These are phyloP conservation scores for Origma solitaria DNA, from an alignment of 2,113 vertebrate genomes.

Conservation along the genomic window DNA sequence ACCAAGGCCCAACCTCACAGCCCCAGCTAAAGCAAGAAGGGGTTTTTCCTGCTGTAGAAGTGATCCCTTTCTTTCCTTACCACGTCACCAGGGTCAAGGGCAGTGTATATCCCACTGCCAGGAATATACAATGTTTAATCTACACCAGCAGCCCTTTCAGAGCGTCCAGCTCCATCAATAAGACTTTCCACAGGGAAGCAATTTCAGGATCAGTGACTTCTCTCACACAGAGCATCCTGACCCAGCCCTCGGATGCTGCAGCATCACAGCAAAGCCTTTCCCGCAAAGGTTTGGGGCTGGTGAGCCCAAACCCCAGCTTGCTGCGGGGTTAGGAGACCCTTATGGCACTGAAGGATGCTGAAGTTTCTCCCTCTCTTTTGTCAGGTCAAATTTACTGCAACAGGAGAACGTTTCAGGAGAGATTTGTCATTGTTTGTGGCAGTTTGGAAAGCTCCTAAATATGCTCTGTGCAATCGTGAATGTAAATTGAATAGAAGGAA, in stretches of 20 bases:
- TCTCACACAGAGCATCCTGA: neutral
- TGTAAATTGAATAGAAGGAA: conserved; percentile 71
- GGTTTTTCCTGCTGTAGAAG: neutral
- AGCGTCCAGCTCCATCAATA: neutral
- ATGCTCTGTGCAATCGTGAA: conserved; percentile 59
- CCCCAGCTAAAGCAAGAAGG: neutral
- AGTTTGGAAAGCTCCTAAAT: conserved; percentile 68
- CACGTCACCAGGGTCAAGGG: rapidly evolving
- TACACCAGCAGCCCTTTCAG: neutral
- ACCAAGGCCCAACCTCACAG: neutral
- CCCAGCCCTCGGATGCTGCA: neutral
- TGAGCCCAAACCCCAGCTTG: neutral
- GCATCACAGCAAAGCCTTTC: neutral
- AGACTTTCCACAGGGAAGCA: neutral
- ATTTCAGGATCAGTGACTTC: neutral
- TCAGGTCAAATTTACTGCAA: conserved; percentile 61
- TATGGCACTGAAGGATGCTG: neutral
- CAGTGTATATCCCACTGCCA: neutral
- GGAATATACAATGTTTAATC: neutral
- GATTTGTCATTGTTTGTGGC: conserved; percentile 68
- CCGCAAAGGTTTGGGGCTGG: neutral
- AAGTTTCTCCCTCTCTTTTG: conserved; percentile 21
- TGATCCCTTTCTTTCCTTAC: neutral
- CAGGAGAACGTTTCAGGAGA: conserved; percentile 38
- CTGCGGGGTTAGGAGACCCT: neutral